Percentiles rank a stretch among this genome's conserved stretches.
These are phyloP conservation scores for Meghimatium bilineatum DNA, from an alignment of 2,888 invertebrate species.

Conservation along the genomic window DNA sequence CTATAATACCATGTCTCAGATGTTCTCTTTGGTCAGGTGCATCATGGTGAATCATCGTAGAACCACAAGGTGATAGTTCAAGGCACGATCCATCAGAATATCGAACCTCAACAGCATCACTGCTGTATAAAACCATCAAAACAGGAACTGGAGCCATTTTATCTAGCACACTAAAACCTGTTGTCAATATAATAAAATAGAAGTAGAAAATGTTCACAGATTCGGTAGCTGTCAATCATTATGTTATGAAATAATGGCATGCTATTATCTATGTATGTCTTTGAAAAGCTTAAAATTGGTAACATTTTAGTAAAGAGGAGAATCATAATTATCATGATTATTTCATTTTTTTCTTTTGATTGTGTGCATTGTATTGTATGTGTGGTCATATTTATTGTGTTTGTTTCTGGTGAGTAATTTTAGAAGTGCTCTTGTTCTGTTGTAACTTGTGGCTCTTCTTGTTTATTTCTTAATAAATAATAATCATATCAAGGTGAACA, in stretches of 20 bases:
- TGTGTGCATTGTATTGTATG: too few species aligned
- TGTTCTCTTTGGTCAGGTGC: conserved; percentile 58
- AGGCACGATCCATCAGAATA: conserved; percentile 70
- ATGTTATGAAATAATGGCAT: not conserved
- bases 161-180: not conserved
- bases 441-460: too few species aligned
- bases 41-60: conserved; percentile 66
- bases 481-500: too few species aligned
- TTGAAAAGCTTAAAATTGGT: not conserved
- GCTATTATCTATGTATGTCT: not conserved
- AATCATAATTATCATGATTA: too few species aligned
- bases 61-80: conserved; percentile 72
- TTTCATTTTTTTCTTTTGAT: too few species aligned
- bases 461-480: too few species aligned
- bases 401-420: too few species aligned
- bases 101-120: conserved; percentile 70
- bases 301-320: too few species aligned
- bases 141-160: conserved; percentile 59
- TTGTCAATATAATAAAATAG: not conserved
- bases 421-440: too few species aligned
- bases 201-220: too few species aligned
- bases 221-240: not conserved
- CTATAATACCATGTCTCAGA: conserved; percentile 63
- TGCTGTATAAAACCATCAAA: conserved; percentile 71
- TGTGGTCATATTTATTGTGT: too few species aligned